A percentile compares a stretch with the other conserved stretches of the same genome.
phyloP scores from a whole-genome alignment of 2,797 vertebrate genomes.

The Geotrypetes seraphini region DNA sequence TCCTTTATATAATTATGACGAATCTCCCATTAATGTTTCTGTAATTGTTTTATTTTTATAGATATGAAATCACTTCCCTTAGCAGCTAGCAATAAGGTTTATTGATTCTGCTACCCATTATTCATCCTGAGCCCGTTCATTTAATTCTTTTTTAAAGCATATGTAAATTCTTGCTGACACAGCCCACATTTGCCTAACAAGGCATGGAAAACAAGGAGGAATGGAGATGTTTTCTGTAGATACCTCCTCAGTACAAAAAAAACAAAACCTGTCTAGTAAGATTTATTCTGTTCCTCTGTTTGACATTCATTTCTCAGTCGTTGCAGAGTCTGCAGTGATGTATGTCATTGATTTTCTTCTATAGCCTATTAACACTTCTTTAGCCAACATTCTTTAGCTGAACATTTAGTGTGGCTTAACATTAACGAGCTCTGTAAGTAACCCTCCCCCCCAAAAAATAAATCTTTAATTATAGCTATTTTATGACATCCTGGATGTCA shows the following conservation, averaged over 20 bases:
- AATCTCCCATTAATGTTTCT: constrained; percentile 51
- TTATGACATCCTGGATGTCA: constrained; percentile 12
- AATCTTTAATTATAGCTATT: constrained; percentile 15
- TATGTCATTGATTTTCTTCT: constrained; percentile 1
- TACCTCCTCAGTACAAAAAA: constrained; percentile 36
- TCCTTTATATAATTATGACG: constrained; percentile 52
- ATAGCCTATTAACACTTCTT: constrained; percentile 8
- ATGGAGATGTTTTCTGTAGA: constrained; percentile 41
- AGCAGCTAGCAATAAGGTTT: constrained; percentile 57
- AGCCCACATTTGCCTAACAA: constrained; percentile 41
- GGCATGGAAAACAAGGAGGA: constrained; percentile 30
- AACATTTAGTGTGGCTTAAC: constrained; percentile 21
- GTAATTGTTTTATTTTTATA: constrained; percentile 60
- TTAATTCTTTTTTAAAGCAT: constrained; percentile 38
- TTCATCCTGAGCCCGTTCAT: constrained; percentile 47
- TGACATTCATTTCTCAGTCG: constrained; percentile 35
- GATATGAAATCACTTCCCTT: constrained; percentile 51
- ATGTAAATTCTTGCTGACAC: constrained; percentile 37
- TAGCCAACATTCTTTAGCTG: too few species aligned
- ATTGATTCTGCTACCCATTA: constrained; percentile 59
- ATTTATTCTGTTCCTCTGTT: constrained; percentile 33
- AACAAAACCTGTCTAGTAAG: constrained; percentile 37
- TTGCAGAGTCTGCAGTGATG: constrained; percentile 42
- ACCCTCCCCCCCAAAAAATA: too few species aligned
- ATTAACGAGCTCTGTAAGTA: constrained; percentile 5